Percentiles rank a stretch among this genome's conserved stretches.
These are phyloP conservation scores for Eunapius fragilis DNA, from an alignment of 37 sponge, comb jelly and placozoan species.

Conservation along the genomic window DNA sequence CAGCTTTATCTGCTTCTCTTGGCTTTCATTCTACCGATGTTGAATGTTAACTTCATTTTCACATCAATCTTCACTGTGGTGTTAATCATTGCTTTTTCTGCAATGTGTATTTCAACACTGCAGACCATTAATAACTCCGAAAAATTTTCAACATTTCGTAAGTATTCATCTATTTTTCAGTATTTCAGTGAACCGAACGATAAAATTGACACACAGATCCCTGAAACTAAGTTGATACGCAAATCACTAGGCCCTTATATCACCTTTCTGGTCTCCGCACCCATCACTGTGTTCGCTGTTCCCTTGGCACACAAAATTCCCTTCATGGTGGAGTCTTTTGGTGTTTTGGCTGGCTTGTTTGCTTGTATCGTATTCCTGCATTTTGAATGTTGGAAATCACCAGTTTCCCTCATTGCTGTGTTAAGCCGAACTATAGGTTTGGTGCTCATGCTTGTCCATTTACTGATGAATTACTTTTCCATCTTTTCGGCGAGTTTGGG, in stretches of 20 bases:
- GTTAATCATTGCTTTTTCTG: constrained; percentile 21
- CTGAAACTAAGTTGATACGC: not conserved
- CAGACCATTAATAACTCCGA: constrained; percentile 25
- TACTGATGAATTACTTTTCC: not conserved
- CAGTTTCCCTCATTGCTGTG: not conserved
- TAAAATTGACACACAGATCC: not conserved
- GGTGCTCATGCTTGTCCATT: constrained; percentile 8
- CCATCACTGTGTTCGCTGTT: constrained; percentile 21
- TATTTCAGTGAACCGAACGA: constrained; percentile 18
- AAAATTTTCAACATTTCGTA: not conserved
- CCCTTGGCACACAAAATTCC: constrained; percentile 13
- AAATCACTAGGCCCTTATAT: constrained; percentile 26
- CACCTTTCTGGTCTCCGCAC: constrained; percentile 1
- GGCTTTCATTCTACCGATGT: constrained; percentile 47
- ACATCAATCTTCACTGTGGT: constrained; percentile 17
- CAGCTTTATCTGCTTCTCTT: constrained; percentile 46
- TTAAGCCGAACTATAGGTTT: not conserved
- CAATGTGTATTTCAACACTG: constrained; percentile 47
- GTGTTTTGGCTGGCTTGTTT: constrained; percentile 2
- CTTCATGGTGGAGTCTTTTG: constrained; percentile 3
- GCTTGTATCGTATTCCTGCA: constrained; percentile 21
- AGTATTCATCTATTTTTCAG: constrained; percentile 34
- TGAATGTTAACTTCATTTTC: constrained; percentile 35
- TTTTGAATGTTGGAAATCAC: constrained; percentile 38
- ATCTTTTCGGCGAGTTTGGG: not conserved